Evolutionary conservation across 2,797 vertebrate species (phyloP).

Genomic region (Pseudotriccus pelzelni): DNA sequence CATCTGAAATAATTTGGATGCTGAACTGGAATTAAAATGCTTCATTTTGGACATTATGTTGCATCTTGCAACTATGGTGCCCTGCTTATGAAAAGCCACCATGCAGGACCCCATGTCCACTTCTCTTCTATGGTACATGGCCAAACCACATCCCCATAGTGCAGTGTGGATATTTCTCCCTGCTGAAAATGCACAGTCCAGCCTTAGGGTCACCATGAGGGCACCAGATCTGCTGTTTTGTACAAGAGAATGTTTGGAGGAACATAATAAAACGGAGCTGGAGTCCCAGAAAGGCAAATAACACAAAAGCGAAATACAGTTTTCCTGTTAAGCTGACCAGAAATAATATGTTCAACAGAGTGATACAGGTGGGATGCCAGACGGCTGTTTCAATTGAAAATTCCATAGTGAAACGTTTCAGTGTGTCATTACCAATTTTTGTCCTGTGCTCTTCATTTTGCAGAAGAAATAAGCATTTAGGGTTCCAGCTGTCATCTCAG

Average conservation of each 20-base stretch:
- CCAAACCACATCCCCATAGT: background rate
- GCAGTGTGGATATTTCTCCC: background rate
- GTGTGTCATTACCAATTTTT: background rate
- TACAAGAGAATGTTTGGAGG: background rate
- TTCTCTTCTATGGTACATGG: background rate
- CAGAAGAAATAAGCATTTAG: conserved; percentile 17
- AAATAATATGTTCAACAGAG: background rate
- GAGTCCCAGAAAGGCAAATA: background rate
- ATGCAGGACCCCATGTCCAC: background rate
- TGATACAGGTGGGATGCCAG: background rate
- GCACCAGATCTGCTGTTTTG: background rate
- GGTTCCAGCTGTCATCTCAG: conserved; percentile 18
- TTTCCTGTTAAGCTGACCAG: background rate
- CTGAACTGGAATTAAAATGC: background rate
- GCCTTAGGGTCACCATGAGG: background rate
- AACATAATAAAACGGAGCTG: background rate
- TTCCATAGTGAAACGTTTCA: background rate
- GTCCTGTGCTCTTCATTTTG: background rate
- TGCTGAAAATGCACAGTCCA: background rate
- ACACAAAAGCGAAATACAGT: background rate
- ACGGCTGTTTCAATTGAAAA: conserved; percentile 11
- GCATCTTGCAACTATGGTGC: background rate
- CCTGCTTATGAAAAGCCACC: background rate
- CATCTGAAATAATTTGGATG: background rate
- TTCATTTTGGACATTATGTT: background rate